Evolutionary conservation across 2,113 vertebrate genomes (phyloP).

Genomic region (Carassius carassius): DNA sequence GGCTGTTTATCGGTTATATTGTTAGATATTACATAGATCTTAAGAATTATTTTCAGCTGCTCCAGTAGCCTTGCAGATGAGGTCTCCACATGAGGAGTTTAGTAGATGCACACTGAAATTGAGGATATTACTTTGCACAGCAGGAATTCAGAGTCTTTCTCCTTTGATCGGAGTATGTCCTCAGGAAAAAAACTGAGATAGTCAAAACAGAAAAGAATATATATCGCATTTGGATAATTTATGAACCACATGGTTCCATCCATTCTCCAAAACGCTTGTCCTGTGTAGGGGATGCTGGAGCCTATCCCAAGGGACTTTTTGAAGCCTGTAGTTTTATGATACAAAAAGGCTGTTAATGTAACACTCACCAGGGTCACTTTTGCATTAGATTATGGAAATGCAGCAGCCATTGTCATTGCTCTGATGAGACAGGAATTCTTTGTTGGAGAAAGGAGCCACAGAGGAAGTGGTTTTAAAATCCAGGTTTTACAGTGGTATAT

Average conservation of each 20-base stretch:
- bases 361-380: not conserved
- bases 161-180: conserved; percentile 19
- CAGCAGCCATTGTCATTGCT: not conserved
- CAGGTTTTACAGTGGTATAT: not conserved
- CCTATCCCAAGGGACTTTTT: not conserved
- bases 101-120: not conserved
- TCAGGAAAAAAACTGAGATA: not conserved
- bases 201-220: not conserved
- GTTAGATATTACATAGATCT: not conserved
- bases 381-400: not conserved
- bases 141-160: conserved; percentile 2
- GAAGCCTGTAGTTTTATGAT: not conserved
- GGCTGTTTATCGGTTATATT: not conserved
- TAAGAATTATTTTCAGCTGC: conserved; percentile 15
- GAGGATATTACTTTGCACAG: conserved; percentile 26
- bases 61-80: not conserved
- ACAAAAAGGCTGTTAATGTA: conserved; percentile 8
- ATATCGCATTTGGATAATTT: not conserved
- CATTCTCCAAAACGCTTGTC: not conserved
- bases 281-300: not conserved
- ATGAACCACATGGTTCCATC: not conserved
- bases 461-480: not conserved
- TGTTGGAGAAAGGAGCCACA: not conserved
- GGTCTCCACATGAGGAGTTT: conserved; percentile 25
- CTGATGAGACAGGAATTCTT: not conserved